These are phyloP conservation scores for Dysmachus trigonus DNA, from an alignment of 2,888 invertebrate species.

Conservation along the genomic window DNA sequence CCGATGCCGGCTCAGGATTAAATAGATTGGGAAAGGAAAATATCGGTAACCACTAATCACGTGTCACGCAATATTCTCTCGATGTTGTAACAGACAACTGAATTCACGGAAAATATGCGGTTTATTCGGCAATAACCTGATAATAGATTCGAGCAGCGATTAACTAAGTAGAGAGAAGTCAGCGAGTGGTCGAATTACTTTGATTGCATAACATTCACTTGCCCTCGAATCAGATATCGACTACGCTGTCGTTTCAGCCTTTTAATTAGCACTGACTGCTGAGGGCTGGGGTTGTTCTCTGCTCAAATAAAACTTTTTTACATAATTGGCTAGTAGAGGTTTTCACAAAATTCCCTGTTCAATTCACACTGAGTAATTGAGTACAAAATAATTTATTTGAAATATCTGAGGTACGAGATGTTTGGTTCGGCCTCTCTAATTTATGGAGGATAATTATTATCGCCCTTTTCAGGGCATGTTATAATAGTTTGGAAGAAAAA, in stretches of 20 bases:
- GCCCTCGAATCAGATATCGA: not conserved
- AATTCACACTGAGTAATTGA: not conserved
- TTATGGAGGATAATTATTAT: not conserved
- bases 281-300: not conserved
- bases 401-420: not conserved
- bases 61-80: conserved; percentile 39
- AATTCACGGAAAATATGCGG: conserved; percentile 27
- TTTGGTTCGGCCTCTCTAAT: not conserved
- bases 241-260: not conserved
- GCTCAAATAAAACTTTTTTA: not conserved
- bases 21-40: conserved; percentile 37
- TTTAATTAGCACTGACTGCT: not conserved
- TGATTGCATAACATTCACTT: not conserved
- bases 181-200: not conserved
- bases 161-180: conserved; percentile 10
- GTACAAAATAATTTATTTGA: not conserved
- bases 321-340: not conserved
- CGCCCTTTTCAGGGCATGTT: not conserved
- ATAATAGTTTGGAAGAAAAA: too few species aligned
- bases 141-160: conserved; percentile 18
- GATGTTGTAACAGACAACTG: conserved; percentile 23
- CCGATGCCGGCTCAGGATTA: conserved; percentile 5
- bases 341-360: not conserved
- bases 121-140: conserved; percentile 32
- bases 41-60: conserved; percentile 39